Percentiles rank a stretch among this genome's conserved stretches.
Conservation (phyloP, 2,888 invertebrate species). For the Sminthurinus aureus region DNA sequence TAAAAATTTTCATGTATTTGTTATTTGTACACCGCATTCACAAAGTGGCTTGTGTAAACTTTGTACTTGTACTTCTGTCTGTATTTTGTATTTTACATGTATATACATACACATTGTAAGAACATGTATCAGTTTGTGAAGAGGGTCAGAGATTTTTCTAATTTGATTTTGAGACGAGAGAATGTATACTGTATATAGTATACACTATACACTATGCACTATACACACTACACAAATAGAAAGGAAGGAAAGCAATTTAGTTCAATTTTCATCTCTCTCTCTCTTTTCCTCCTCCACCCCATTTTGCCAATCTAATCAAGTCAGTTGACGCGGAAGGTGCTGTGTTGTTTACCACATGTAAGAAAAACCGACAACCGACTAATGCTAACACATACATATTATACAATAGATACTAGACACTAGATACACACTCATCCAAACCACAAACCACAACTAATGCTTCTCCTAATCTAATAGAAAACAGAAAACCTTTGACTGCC, state of each 20-base stretch:
- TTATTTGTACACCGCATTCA: no score
- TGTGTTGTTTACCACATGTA: constrained; percentile 36
- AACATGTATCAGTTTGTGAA: neutral
- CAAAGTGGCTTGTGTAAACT: neutral
- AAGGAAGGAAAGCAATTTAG: constrained; percentile 43
- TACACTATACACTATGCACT: no score
- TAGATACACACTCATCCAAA: neutral
- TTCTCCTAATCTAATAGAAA: constrained; percentile 28
- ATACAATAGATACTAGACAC: neutral
- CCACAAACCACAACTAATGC: constrained; percentile 30
- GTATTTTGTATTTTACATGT: neutral
- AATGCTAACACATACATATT: neutral
- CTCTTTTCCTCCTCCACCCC: constrained; percentile 31
- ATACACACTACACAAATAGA: no score
- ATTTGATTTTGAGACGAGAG: constrained; percentile 40
- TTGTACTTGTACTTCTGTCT: neutral
- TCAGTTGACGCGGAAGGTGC: constrained; percentile 44
- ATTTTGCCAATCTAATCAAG: constrained; percentile 44
- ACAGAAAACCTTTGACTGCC: constrained; percentile 1
- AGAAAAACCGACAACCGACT: constrained; percentile 4
- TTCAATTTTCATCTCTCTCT: constrained; percentile 41
- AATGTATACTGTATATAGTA: no score
- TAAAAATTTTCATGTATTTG: no score
- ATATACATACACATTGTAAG: neutral
- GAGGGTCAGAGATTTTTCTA: constrained; percentile 40